Conservation (phyloP, 2,888 invertebrate species). For the Furcula furcula region DNA sequence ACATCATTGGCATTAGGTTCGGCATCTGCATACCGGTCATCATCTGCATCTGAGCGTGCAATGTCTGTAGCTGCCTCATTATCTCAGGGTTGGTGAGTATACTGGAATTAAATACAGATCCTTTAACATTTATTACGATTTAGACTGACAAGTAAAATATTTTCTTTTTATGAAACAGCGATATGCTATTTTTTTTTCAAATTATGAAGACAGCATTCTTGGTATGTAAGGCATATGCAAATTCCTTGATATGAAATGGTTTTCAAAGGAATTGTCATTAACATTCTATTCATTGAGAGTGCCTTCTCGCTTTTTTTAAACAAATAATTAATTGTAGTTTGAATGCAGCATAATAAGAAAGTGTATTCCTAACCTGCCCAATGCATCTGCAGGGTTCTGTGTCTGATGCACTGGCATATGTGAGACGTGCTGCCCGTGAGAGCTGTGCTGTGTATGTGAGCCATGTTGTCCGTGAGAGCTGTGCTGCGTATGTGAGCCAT, state of each 20-base stretch:
- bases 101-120: constrained; percentile 77
- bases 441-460: constrained; percentile 49
- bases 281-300: too few relatives aligned
- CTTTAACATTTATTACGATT: too few relatives aligned
- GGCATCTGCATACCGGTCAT: constrained; percentile 76
- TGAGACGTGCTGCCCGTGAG: constrained; percentile 35
- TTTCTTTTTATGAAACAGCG: too few relatives aligned
- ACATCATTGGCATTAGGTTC: constrained; percentile 76
- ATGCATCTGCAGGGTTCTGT: constrained; percentile 21
- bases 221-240: too few relatives aligned
- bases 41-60: constrained; percentile 83
- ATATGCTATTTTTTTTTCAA: too few relatives aligned
- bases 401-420: background rate
- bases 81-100: constrained; percentile 93
- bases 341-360: too few relatives aligned
- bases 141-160: too few relatives aligned
- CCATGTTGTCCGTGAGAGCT: constrained; percentile 50
- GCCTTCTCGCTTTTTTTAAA: too few relatives aligned
- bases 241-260: too few relatives aligned
- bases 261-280: too few relatives aligned
- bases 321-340: too few relatives aligned
- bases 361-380: constrained; percentile 30
- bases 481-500: constrained; percentile 29
- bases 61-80: constrained; percentile 92
- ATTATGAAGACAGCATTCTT: too few relatives aligned